Base-by-base conservation (phyloP, 2,888 invertebrate species). In the Ernsta delagoae region DNA sequence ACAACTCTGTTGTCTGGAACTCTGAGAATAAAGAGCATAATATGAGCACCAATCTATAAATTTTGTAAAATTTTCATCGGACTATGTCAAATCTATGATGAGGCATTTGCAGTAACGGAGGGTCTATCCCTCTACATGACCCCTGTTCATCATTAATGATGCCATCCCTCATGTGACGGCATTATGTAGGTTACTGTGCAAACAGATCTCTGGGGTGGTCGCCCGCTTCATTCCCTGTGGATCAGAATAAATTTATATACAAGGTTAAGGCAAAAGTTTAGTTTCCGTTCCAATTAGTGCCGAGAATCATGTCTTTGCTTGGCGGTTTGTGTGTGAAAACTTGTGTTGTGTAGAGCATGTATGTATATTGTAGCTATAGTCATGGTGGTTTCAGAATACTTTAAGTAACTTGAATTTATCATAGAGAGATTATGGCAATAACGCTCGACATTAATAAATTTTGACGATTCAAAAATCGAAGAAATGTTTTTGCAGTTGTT, bases 141-240 rank as follows among this genome's bases (percentile, higher is more conserved):
- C 87, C 90, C 85, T 75, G 79, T 74, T 81, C 84, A 87, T 90
- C 92, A 88, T 91, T 92, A 92, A 91, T 89, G 92, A 90, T 88
- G 83, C 85, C 85, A 86, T 91, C 92, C 90, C 92, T 90, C 85
- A 87, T 86, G 82, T 83, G 76, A 77, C 80, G 82, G 80, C 79
- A 85, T 85, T 83, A 92, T 92, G 91, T 92, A 91, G 92, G 92
- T 93, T 92, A 93, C 92, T 92, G 90, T 92, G 92, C 83, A 93
- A 93, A 93, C 90, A 92, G 84, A 74, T 72, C 78, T 74, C 75
- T 74, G 82, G 89, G 92, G 89, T 88, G 80, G 83, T 81, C 85
- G 86, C 79, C 84, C 75, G 75, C 75, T 75, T 71, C 48, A 59
- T 59, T 69, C 70, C 63, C 65, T 62, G 16, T 61, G 65, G 66